phyloP scores from a whole-genome alignment of 2,113 vertebrate genomes.

The Octodon degus region DNA sequence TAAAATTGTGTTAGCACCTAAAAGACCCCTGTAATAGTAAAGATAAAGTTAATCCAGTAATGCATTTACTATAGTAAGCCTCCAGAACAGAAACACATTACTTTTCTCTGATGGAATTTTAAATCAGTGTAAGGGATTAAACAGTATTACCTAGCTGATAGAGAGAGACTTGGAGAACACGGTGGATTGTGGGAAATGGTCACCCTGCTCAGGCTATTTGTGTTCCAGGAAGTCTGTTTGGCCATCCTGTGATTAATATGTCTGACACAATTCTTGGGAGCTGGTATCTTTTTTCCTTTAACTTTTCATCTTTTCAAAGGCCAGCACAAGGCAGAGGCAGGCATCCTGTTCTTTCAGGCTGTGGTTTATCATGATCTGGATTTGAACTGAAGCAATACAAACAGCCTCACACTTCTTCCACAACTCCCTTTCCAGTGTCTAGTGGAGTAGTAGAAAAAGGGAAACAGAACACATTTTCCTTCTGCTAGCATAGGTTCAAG shows the following conservation, averaged over 20 bases:
- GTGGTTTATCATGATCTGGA: background rate
- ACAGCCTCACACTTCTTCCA: background rate
- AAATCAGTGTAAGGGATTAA: slow-evolving; percentile 83
- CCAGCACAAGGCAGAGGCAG: slow-evolving; percentile 12
- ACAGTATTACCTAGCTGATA: slow-evolving; percentile 66
- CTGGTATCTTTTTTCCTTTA: slow-evolving; percentile 49
- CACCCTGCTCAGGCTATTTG: background rate
- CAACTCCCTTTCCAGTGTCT: background rate
- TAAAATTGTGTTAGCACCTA: slow-evolving; percentile 67
- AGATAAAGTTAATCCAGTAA: slow-evolving; percentile 84
- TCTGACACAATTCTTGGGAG: slow-evolving; percentile 59
- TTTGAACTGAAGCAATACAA: slow-evolving; percentile 10
- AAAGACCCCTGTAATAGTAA: slow-evolving; percentile 72
- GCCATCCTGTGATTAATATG: slow-evolving; percentile 56
- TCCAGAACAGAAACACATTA: slow-evolving; percentile 80
- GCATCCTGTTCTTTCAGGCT: slow-evolving; percentile 15
- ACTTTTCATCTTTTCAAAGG: slow-evolving; percentile 59
- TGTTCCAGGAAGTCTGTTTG: slow-evolving; percentile 54
- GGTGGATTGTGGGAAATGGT: slow-evolving; percentile 58
- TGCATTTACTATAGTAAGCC: slow-evolving; percentile 77
- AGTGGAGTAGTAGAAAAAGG: background rate
- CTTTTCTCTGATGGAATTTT: slow-evolving; percentile 81
- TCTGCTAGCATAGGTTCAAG: background rate
- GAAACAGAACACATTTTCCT: background rate
- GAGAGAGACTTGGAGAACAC: slow-evolving; percentile 55